Evolutionary conservation across 2,113 vertebrate genomes (phyloP).

Genomic region (Dendropsophus ebraccatus): DNA sequence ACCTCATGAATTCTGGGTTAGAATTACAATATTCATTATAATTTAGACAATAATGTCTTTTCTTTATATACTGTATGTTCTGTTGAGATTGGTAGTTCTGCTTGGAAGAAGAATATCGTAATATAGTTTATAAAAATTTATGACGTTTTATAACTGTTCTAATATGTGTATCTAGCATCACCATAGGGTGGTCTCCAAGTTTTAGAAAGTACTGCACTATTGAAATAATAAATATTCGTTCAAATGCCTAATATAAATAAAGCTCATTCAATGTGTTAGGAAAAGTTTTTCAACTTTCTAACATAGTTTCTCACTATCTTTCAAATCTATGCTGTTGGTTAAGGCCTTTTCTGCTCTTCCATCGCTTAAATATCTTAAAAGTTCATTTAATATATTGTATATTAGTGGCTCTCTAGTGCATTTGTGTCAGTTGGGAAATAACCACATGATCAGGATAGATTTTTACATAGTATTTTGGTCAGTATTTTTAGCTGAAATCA

Average conservation of each 20-base stretch:
- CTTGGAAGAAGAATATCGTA: neutral
- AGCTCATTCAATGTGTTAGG: neutral
- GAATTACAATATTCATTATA: slow-evolving; percentile 32
- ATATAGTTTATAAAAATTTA: slow-evolving; percentile 10
- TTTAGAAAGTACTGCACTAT: slow-evolving; percentile 42
- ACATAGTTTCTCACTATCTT: neutral
- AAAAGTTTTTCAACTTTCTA: neutral
- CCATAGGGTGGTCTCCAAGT: slow-evolving; percentile 54
- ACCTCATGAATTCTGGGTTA: slow-evolving; percentile 28
- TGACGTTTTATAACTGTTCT: neutral
- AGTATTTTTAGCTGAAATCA: too few relatives aligned
- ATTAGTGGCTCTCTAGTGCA: too few relatives aligned
- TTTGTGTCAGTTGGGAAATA: too few relatives aligned
- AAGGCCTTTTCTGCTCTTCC: too few relatives aligned
- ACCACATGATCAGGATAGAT: too few relatives aligned
- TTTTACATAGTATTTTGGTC: too few relatives aligned
- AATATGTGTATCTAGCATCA: neutral
- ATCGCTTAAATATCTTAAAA: too few relatives aligned
- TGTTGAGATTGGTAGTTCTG: neutral
- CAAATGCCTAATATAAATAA: neutral
- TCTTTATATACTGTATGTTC: slow-evolving; percentile 10
- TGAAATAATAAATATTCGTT: neutral
- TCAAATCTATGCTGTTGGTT: too few relatives aligned
- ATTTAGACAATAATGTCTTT: slow-evolving; percentile 1
- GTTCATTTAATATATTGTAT: too few relatives aligned